Percentiles rank a stretch among this genome's conserved stretches.
phyloP scores from a whole-genome alignment of 2,888 invertebrate species.

The Blera fallax region DNA sequence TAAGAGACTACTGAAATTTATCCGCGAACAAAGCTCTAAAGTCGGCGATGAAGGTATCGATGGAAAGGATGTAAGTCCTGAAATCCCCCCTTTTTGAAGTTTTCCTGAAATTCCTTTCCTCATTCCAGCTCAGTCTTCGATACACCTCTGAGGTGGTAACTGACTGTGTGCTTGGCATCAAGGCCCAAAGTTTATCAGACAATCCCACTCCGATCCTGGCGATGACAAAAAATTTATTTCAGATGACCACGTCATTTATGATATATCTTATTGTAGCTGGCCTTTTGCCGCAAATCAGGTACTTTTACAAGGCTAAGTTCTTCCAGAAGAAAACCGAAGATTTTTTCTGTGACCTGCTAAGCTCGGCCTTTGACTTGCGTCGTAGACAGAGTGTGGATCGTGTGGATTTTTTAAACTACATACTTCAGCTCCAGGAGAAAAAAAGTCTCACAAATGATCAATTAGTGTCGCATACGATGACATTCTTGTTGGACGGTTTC shows the following conservation, averaged over 20 bases:
- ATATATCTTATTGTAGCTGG: constrained; percentile 74
- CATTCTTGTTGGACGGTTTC: constrained; percentile 79
- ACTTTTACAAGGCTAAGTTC: constrained; percentile 74
- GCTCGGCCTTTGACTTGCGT: constrained; percentile 64
- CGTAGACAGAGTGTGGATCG: constrained; percentile 74
- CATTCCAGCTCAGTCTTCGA: constrained; percentile 76
- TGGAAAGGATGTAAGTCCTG: constrained; percentile 79
- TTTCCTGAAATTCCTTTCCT: not conserved
- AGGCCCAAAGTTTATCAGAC: constrained; percentile 80
- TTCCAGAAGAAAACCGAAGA: not conserved
- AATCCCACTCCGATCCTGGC: constrained; percentile 77
- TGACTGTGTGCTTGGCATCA: constrained; percentile 81
- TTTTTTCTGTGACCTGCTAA: constrained; percentile 26
- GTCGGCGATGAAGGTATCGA: constrained; percentile 79
- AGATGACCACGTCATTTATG: constrained; percentile 60
- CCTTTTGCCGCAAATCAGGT: constrained; percentile 75
- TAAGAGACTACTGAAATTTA: constrained; percentile 79
- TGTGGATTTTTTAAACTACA: constrained; percentile 78
- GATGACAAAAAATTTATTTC: constrained; percentile 77
- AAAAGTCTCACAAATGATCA: constrained; percentile 75
- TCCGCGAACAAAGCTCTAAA: constrained; percentile 77
- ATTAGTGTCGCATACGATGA: constrained; percentile 77
- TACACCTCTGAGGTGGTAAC: constrained; percentile 82
- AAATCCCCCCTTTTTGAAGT: not conserved
- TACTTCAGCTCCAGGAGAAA: constrained; percentile 78